Evolutionary conservation across 2,888 invertebrate species (phyloP).

Genomic region (Microplitis manilae): DNA sequence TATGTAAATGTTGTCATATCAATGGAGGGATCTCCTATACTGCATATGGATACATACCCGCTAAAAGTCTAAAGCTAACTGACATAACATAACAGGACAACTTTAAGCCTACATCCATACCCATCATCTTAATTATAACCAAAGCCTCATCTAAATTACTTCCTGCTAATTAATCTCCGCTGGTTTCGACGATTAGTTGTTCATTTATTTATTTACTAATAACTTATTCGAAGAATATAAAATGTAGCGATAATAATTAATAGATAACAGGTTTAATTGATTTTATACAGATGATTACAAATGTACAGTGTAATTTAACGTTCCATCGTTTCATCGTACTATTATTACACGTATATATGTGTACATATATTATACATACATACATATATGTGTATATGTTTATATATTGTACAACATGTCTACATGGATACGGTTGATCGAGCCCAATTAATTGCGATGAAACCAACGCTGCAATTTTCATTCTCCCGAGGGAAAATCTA

Average conservation of each 20-base stretch:
- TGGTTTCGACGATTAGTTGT: neutral
- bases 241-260: neutral
- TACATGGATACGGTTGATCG: constrained; percentile 31
- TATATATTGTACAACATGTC: constrained; percentile 4
- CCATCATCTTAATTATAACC: neutral
- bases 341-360: neutral
- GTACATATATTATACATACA: constrained; percentile 2
- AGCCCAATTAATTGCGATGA: constrained; percentile 36
- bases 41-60: constrained; percentile 69
- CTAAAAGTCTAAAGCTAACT: constrained; percentile 36
- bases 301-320: constrained; percentile 14
- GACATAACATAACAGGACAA: neutral
- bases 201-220: too few species aligned
- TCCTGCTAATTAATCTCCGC: too few species aligned
- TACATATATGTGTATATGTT: neutral
- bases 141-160: too few species aligned
- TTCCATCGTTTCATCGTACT: constrained; percentile 4
- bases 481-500: constrained; percentile 23
- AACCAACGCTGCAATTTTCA: constrained; percentile 32
- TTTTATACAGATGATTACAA: constrained; percentile 10
- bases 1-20: constrained; percentile 73
- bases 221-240: neutral
- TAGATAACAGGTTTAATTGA: neutral
- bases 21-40: constrained; percentile 63
- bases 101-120: constrained; percentile 11